Percentiles rank a stretch among this genome's conserved stretches.
Conservation (phyloP, 2,888 invertebrate species). For the Choristoneura rosaceana region DNA sequence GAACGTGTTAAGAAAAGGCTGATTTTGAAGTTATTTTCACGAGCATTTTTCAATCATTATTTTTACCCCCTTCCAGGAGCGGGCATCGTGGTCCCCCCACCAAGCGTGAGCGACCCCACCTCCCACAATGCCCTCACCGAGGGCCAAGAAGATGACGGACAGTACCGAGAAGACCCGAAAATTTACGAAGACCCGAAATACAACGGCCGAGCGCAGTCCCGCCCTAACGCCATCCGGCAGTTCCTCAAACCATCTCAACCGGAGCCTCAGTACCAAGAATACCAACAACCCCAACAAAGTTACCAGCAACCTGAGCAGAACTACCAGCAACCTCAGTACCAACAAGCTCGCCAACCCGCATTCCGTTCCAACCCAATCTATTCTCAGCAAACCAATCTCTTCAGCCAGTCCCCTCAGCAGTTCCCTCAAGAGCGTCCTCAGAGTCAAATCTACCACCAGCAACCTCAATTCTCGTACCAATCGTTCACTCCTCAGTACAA, state of each 20-base stretch:
- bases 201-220: slow-evolving; percentile 68
- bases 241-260: slow-evolving; percentile 59
- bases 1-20: too few species aligned
- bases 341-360: slow-evolving; percentile 47
- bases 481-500: slow-evolving; percentile 65
- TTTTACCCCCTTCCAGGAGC: slow-evolving; percentile 69
- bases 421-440: slow-evolving; percentile 59
- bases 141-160: slow-evolving; percentile 92
- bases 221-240: slow-evolving; percentile 62
- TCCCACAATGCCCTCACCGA: slow-evolving; percentile 81
- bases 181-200: slow-evolving; percentile 91
- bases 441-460: slow-evolving; percentile 76
- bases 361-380: slow-evolving; percentile 54
- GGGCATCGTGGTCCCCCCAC: slow-evolving; percentile 93
- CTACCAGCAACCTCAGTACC: slow-evolving; percentile 7
- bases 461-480: slow-evolving; percentile 76
- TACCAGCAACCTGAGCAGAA: slow-evolving; percentile 3
- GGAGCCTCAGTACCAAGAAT: slow-evolving; percentile 49
- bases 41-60: not conserved
- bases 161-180: slow-evolving; percentile 93
- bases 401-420: slow-evolving; percentile 69
- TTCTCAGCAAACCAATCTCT: slow-evolving; percentile 62
- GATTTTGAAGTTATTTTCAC: too few species aligned
- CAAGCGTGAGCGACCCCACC: slow-evolving; percentile 86
- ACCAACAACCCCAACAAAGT: slow-evolving; percentile 50